These are phyloP conservation scores for Phyllostomus hastatus DNA, from an alignment of 2,113 vertebrate genomes.

Conservation along the genomic window DNA sequence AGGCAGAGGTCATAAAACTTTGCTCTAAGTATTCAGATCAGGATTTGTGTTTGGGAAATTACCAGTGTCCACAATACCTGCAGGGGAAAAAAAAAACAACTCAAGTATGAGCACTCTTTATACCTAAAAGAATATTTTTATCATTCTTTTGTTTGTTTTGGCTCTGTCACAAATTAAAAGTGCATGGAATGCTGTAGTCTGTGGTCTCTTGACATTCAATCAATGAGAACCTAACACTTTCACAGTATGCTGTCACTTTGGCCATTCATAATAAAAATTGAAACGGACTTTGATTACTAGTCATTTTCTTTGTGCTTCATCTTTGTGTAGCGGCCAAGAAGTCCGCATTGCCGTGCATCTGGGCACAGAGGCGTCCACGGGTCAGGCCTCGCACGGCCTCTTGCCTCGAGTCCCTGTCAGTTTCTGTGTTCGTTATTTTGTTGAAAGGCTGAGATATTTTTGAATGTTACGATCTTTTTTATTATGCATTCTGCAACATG, in stretches of 20 bases:
- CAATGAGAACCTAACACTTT: slow-evolving; percentile 71
- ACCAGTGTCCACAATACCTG: slow-evolving; percentile 65
- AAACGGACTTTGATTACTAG: slow-evolving; percentile 65
- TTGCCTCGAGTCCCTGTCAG: not conserved
- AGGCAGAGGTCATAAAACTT: slow-evolving; percentile 42
- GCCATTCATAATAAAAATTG: slow-evolving; percentile 82
- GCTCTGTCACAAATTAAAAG: slow-evolving; percentile 80
- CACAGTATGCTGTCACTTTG: slow-evolving; percentile 78
- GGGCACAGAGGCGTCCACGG: not conserved
- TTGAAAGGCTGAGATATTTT: not conserved
- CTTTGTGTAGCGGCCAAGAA: not conserved
- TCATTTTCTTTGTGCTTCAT: slow-evolving; percentile 59
- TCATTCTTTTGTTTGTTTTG: slow-evolving; percentile 79
- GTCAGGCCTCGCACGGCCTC: not conserved
- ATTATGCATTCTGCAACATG: not conserved
- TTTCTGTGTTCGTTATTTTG: not conserved
- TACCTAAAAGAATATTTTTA: slow-evolving; percentile 67
- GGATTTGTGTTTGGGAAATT: slow-evolving; percentile 46
- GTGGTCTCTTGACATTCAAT: slow-evolving; percentile 79
- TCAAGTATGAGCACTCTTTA: slow-evolving; percentile 44
- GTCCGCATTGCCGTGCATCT: rapidly evolving
- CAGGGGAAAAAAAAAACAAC: slow-evolving; percentile 48
- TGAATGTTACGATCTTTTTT: not conserved
- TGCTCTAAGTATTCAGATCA: slow-evolving; percentile 45
- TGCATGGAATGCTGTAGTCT: slow-evolving; percentile 80